Evolutionary conservation across 1,140 invertebrate species (phyloP), one percentile per base, ranked within the genome.

Genomic region (Lasioglossum baleicum): DNA sequence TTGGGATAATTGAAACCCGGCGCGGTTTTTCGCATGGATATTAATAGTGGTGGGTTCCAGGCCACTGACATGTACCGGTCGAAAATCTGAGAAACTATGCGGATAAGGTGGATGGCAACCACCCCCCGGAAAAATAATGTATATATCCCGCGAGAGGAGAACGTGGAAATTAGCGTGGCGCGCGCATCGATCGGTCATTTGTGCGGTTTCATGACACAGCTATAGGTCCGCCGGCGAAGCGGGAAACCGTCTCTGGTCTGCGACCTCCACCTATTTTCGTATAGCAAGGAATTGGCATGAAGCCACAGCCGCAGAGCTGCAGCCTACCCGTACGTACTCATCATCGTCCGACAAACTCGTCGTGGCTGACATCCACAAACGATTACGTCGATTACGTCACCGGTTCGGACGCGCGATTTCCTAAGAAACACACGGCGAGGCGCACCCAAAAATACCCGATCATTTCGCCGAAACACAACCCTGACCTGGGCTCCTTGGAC

Each of bases 211-310:
- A 84, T 80, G 81, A 82, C 82, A 83, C 66, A 61, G 31, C 69
- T 13, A 60, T 72, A 67, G 56, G 69, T 68, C 44, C 67, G 40
- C 51, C 72, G 73, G 44, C 83, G 77, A 82, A 80, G 80, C 71
- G 79, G 75, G 76, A 60, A 61, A 84, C 64, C 68, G 76, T 74
- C 63, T 74, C 76, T 63, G 84, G 84, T 85, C n/a, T 84, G 82
- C 90, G 87, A 88, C 90, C 89, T 91, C 90, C 84, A 90, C 87
- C 88, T 90, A 91, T 90, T 90, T 90, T 90, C 88, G 88, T 87
- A 81, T 79, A 77, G 84, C 85, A 86, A 90, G 88, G 88, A 91
- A 90, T 90, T 91, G 90, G 90, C 90, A 86, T 70, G 60, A 58
- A 68, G 90, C 90, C 89, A 90, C 75, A 71, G 63, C 65, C 83